A percentile compares a stretch with the other conserved stretches of the same genome.
Conservation (phyloP, 1,140 invertebrate species). For the Hydropsyche tenuis region DNA sequence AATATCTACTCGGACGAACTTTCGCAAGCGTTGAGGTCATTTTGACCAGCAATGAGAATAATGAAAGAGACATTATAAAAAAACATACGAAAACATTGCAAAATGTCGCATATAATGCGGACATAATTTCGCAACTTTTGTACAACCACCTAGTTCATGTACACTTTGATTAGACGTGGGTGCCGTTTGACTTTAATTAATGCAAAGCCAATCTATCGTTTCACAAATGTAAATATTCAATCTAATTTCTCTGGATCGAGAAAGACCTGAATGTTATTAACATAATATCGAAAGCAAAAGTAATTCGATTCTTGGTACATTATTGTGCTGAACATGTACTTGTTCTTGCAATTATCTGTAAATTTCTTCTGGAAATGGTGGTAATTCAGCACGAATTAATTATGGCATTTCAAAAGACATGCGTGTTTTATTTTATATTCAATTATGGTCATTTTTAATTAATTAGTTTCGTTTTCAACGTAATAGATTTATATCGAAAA, state of each 20-base stretch:
- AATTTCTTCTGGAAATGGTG: slow-evolving; percentile 4
- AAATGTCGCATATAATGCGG: slow-evolving; percentile 20
- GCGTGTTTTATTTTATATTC: background rate
- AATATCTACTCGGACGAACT: background rate
- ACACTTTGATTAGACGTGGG: slow-evolving; percentile 9
- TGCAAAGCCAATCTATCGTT: too few relatives aligned
- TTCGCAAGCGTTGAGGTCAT: slow-evolving; percentile 10
- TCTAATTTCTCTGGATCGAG: background rate
- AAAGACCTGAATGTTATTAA: too few relatives aligned
- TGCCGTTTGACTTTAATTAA: background rate
- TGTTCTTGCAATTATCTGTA: background rate
- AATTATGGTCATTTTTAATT: background rate
- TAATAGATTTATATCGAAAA: too few relatives aligned
- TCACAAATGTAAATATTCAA: background rate
- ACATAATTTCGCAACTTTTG: too few relatives aligned
- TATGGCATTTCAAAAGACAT: background rate
- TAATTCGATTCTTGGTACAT: background rate
- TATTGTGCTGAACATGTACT: background rate
- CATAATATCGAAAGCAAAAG: background rate
- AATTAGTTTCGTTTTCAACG: too few relatives aligned
- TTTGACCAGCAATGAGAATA: too few relatives aligned
- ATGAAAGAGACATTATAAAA: background rate
- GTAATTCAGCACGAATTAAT: background rate
- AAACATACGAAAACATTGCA: background rate
- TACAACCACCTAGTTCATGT: too few relatives aligned